Conservation (phyloP, 53 echinoderm and acorn worm genomes). For the Antedon mediterranea region DNA sequence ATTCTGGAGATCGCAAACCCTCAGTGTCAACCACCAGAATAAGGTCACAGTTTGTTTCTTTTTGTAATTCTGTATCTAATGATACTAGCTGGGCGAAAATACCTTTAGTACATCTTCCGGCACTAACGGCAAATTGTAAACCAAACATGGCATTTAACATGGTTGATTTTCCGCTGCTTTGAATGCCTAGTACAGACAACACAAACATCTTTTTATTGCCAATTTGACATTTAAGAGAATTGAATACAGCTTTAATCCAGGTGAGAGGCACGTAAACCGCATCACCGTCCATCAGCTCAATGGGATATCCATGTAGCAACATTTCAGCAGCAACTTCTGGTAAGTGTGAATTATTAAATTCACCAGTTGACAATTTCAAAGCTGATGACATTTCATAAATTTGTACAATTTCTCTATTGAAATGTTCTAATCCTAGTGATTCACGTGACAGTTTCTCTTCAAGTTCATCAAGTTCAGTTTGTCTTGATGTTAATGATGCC, state of each 20-base stretch:
- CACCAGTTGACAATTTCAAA: background rate
- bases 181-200: too few relatives aligned
- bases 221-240: background rate
- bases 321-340: conserved; percentile 15
- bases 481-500: background rate
- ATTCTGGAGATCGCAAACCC: conserved; percentile 22
- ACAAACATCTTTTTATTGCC: background rate
- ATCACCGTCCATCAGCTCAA: conserved; percentile 21
- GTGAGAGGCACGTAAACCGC: conserved; percentile 10
- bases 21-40: conserved; percentile 20
- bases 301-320: conserved; percentile 5
- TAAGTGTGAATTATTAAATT: background rate
- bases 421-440: conserved; percentile 24
- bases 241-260: conserved; percentile 14
- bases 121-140: conserved; percentile 19
- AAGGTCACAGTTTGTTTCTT: conserved; percentile 9
- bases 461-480: conserved; percentile 17
- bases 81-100: conserved; percentile 13
- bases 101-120: conserved; percentile 22
- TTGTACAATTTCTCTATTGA: conserved; percentile 25
- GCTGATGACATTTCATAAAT: conserved; percentile 3
- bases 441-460: conserved; percentile 8
- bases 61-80: conserved; percentile 2
- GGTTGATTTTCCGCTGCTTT: too few relatives aligned
- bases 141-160: conserved; percentile 3